Conservation (phyloP, 2,888 invertebrate genomes). For the Operophtera brumata region DNA sequence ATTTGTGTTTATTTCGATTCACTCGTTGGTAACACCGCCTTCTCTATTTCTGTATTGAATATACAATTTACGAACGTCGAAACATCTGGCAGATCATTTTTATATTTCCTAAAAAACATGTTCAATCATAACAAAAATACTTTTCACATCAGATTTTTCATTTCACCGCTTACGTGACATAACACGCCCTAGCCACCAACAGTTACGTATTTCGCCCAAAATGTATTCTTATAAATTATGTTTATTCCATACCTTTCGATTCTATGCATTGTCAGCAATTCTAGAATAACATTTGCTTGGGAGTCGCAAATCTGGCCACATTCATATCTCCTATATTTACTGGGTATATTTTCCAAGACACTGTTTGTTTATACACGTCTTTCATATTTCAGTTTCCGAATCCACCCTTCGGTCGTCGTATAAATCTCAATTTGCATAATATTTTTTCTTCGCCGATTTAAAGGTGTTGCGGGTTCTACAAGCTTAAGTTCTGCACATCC, state of each 20-base stretch:
- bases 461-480: constrained; percentile 43
- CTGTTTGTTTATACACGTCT: constrained; percentile 42
- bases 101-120: constrained; percentile 1
- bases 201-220: constrained; percentile 5
- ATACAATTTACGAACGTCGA: not conserved
- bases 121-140: constrained; percentile 11
- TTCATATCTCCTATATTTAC: constrained; percentile 28
- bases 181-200: not conserved
- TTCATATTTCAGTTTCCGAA: constrained; percentile 46
- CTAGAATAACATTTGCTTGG: constrained; percentile 26
- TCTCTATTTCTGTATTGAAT: not conserved
- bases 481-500: constrained; percentile 26
- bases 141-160: constrained; percentile 18
- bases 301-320: constrained; percentile 25
- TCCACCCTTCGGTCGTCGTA: constrained; percentile 43
- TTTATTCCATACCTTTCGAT: constrained; percentile 19
- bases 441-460: constrained; percentile 49
- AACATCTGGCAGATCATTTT: constrained; percentile 3
- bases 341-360: constrained; percentile 31
- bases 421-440: constrained; percentile 61
- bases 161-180: constrained; percentile 9
- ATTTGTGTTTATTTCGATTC: not conserved
- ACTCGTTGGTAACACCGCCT: not conserved
- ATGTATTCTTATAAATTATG: constrained; percentile 16
- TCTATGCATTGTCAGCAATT: constrained; percentile 12